Base-by-base conservation (phyloP, 2,888 invertebrate species). In the Leistus spinibarbis region DNA sequence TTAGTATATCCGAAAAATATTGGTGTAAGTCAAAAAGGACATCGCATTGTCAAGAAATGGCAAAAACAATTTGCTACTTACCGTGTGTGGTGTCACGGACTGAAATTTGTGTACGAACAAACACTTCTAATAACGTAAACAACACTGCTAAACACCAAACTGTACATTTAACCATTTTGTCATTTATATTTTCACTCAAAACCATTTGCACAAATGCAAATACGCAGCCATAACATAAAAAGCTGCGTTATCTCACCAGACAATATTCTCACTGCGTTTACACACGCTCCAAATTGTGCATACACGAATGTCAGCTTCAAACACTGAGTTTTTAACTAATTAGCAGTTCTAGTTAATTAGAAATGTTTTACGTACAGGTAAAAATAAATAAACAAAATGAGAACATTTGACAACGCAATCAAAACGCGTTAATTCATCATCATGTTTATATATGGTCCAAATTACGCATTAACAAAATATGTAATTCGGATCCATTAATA, bases 41-140 rank as follows among this genome's bases (percentile, higher is more conserved):
- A 73, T 54, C 67, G n/a, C n/a, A 70, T 72, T 76, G 75, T 68
- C 68, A 69, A n/a, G n/a, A n/a, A 86, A 77, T 86, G 86, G 76
- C 86, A 85, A 79, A 85, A 85, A 80, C 64, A 83, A 87, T 86
- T 86, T 89, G 7, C 40, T 40, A 40, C 40, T 40, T 89, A 92
- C 92, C 92, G 89, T 92, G 91, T 87, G 90, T 91, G 86, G 90
- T 91, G 86, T 91, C 92, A 86, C 91, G 91, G 81, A 90, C 89
- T 86, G 92, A 90, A 86, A 91, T 88, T 86, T 90, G 90, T 79
- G 90, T 91, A 85, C 91, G 90, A 81, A 89, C 88, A 79, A 91
- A 89, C 84, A 90, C 88, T 87, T 91, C 90, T 84, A 92, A 86
- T 84, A 92, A 87, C 82, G 89, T 90, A 86, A 92, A 87, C 85